Conservation (phyloP, 2,797 vertebrate genomes). For the Lacerta viridis region DNA sequence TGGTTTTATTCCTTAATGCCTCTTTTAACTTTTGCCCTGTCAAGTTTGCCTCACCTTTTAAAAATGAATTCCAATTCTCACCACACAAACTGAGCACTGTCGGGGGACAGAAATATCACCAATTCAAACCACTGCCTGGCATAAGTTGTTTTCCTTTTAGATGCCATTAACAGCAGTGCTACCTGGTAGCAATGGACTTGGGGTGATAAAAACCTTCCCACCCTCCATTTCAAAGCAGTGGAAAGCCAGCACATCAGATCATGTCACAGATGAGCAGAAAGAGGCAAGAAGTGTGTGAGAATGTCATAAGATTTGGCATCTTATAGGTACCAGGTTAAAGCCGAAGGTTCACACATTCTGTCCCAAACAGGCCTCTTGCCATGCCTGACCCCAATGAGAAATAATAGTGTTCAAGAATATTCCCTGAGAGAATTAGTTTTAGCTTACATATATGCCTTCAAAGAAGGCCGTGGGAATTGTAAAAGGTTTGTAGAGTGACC, state of each 20-base stretch:
- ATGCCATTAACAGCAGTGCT: not conserved
- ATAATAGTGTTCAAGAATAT: not conserved
- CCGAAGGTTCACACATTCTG: not conserved
- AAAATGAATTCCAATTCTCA: not conserved
- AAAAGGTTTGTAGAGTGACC: too few relatives aligned
- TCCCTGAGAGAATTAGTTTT: not conserved
- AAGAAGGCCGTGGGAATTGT: not conserved
- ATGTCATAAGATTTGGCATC: not conserved
- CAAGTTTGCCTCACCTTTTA: not conserved
- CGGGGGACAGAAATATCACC: not conserved
- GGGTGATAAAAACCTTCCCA: not conserved
- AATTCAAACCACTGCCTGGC: not conserved
- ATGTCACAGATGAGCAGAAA: conserved; percentile 7
- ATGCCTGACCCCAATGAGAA: not conserved
- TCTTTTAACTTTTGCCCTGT: not conserved
- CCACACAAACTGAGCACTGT: not conserved
- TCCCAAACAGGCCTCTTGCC: not conserved
- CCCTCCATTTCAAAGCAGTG: not conserved
- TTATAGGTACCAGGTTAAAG: not conserved
- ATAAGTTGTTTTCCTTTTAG: conserved; percentile 25
- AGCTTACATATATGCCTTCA: not conserved
- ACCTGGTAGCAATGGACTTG: not conserved
- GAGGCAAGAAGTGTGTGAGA: not conserved
- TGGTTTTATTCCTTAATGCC: not conserved
- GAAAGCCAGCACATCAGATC: not conserved